Percentiles rank a stretch among this genome's conserved stretches.
Evolutionary conservation across 1,140 invertebrate species (phyloP).

Genomic region (Zaprionus lachaisei): DNA sequence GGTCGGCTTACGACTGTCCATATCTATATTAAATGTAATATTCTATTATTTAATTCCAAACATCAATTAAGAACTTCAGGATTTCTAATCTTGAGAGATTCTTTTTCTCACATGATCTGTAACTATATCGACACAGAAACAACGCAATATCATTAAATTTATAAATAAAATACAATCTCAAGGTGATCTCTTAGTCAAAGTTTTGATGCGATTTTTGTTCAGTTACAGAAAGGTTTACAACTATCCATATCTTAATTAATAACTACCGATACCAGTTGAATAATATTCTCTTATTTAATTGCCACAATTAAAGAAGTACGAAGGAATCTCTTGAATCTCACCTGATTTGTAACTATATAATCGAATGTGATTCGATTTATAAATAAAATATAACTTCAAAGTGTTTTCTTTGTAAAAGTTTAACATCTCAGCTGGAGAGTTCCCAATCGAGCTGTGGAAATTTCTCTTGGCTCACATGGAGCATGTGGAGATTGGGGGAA

Average conservation of each 20-base stretch:
- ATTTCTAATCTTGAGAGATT: no score
- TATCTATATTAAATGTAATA: no score
- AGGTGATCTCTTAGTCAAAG: no score
- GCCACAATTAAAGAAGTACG: background rate
- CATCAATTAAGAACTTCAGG: no score
- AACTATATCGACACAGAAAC: no score
- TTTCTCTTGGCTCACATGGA: background rate
- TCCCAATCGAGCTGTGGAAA: background rate
- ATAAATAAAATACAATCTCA: no score
- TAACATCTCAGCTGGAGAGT: slow-evolving; percentile 3
- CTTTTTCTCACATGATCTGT: no score
- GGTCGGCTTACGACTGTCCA: no score
- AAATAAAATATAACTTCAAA: background rate
- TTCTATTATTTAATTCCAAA: no score
- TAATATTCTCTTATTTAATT: background rate
- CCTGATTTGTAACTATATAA: background rate
- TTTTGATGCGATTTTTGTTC: no score
- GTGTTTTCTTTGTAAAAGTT: slow-evolving; percentile 9
- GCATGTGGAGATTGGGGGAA: background rate
- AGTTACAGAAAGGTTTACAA: background rate
- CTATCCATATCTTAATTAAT: background rate
- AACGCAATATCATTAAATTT: no score
- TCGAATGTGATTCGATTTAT: background rate
- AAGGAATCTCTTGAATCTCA: background rate
- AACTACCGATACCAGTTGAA: background rate